Evolutionary conservation across 2,113 vertebrate species (phyloP), one percentile per base, ranked within the genome.

Genomic region (Lycocorax pyrrhopterus): DNA sequence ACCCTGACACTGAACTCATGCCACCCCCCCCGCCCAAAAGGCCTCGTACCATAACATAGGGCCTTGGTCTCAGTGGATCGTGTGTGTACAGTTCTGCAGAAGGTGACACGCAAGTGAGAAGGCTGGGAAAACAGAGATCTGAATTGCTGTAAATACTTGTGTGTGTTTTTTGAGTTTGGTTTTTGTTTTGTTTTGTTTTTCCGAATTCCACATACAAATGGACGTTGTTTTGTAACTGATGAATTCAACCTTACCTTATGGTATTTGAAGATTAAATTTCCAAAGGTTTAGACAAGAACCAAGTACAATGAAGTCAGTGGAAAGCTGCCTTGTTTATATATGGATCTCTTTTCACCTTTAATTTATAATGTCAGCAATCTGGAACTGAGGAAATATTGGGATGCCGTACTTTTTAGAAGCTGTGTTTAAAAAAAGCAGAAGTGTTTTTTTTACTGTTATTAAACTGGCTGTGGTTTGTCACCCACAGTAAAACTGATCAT

Each of bases 11-110:
- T 4, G 98, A 99, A 97, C 99, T 99, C 62, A 99, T 99, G 99
- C 99, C 99, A 2, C 99, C 99, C 19, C 99, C 99, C 2, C 99
- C 99, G 7, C 99, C 99, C 91, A 99, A 99, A 97, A 98, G 98
- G 97, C 98, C 98, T 3, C 98, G 98, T 58, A 96, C 98, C 87
- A 83, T 97, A 71, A 98, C 98, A 7, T 99, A 98, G 92, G 78
- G 89, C 88, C 68, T n/a, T 27, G 58, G 26, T 43, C 80, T 46
- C 69, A n/a, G 81, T 43, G 3, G 19, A 69, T 51, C 13, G 22
- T 17, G 7, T 77, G 87, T 91, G 96, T 88, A 96, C 97, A 90
- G 84, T 95, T 95, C 94, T 96, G 74, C 95, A 92, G 93, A 79
- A 96, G 84, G 94, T 74, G 93, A 93, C 90, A 88, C 3, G 3